A percentile compares a stretch with the other conserved stretches of the same genome.
Evolutionary conservation across 1,140 invertebrate genomes (phyloP).

Genomic region (Cepaea nemoralis): DNA sequence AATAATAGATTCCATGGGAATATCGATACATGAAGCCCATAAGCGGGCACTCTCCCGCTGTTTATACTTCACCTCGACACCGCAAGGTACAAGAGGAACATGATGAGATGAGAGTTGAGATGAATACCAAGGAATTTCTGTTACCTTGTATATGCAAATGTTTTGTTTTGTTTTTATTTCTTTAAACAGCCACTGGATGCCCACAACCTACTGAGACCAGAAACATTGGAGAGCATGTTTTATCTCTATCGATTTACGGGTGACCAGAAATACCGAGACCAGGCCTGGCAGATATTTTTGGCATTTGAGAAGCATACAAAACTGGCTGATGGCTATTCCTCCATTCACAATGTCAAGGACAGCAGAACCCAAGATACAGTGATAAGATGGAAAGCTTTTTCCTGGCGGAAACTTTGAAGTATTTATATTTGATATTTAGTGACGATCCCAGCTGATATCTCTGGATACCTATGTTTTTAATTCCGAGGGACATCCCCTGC

Average conservation of each 20-base stretch:
- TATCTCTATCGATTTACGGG: slow-evolving; percentile 95
- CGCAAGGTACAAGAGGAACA: too few species aligned
- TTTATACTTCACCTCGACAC: too few species aligned
- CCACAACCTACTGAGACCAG: slow-evolving; percentile 95
- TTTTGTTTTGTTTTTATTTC: neutral
- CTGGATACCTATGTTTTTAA: slow-evolving; percentile 99
- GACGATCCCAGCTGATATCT: slow-evolving; percentile 87
- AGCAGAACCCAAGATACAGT: slow-evolving; percentile 76
- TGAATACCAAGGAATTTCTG: too few species aligned
- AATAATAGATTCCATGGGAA: too few species aligned
- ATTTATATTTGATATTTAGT: slow-evolving; percentile 96
- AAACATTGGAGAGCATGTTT: slow-evolving; percentile 98
- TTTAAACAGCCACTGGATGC: slow-evolving; percentile 85
- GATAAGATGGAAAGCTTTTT: slow-evolving; percentile 88
- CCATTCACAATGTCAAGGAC: slow-evolving; percentile 93
- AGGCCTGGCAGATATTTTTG: slow-evolving; percentile 94
- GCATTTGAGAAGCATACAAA: slow-evolving; percentile 91
- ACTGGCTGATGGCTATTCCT: slow-evolving; percentile 90
- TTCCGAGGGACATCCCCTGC: slow-evolving; percentile 96
- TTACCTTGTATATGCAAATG: too few species aligned
- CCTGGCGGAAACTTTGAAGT: slow-evolving; percentile 98
- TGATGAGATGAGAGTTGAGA: too few species aligned
- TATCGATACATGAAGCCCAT: too few species aligned
- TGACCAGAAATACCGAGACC: slow-evolving; percentile 94
- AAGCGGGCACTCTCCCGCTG: too few species aligned